phyloP scores from a whole-genome alignment of 2,888 invertebrate genomes.

The Nymphalis urticae region DNA sequence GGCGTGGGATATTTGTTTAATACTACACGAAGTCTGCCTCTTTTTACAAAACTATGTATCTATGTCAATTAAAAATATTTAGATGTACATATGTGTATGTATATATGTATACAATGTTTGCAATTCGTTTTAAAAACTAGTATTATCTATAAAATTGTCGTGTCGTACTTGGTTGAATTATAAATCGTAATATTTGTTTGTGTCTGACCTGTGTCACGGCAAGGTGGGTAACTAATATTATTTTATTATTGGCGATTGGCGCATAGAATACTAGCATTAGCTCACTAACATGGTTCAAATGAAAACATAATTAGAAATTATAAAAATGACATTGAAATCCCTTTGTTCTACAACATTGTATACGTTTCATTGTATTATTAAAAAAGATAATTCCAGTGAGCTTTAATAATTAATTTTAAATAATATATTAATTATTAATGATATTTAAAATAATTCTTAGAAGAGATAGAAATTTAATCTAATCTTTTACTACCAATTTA shows the following conservation, averaged over 20 bases:
- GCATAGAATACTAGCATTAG: neutral
- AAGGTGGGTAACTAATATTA: neutral
- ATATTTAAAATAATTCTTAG: neutral
- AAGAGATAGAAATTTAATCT: neutral
- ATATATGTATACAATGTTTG: too few species aligned
- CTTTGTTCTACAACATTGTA: too few species aligned
- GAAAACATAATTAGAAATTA: neutral
- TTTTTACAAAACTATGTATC: too few species aligned
- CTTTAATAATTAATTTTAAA: neutral
- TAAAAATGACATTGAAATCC: too few species aligned
- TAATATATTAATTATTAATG: too few species aligned
- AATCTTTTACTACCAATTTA: neutral
- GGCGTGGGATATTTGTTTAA: neutral
- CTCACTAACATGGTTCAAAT: neutral
- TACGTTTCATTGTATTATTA: too few species aligned
- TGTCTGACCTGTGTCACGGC: neutral
- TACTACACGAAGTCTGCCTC: neutral
- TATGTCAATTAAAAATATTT: too few species aligned
- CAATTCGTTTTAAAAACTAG: too few species aligned
- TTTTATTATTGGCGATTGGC: neutral
- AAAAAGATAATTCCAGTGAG: neutral
- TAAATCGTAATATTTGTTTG: too few species aligned
- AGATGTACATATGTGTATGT: too few species aligned
- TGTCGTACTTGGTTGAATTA: too few species aligned
- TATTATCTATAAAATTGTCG: too few species aligned